These are phyloP conservation scores for Paralinhomoeus sp. DNA, from an alignment of 2,888 invertebrate genomes.

Conservation along the genomic window DNA sequence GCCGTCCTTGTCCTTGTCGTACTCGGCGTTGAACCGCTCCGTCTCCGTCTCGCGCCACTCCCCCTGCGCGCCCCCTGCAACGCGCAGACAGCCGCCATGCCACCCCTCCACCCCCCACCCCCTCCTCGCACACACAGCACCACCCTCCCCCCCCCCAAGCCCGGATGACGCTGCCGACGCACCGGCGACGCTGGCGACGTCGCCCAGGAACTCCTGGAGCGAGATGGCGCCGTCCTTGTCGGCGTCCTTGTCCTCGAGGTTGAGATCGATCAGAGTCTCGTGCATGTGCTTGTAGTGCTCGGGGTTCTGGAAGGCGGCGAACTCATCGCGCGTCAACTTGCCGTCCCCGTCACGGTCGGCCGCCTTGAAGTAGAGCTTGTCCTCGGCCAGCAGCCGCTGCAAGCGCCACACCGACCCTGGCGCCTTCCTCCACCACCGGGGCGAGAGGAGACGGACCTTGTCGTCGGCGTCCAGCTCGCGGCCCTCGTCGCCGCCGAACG, in stretches of 20 bases:
- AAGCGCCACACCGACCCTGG: too few relatives aligned
- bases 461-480: slow-evolving; percentile 21
- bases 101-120: too few relatives aligned
- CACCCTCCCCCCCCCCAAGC: too few relatives aligned
- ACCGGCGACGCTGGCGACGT: slow-evolving; percentile 22
- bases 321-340: slow-evolving; percentile 49
- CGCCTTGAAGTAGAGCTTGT: slow-evolving; percentile 56
- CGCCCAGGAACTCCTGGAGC: slow-evolving; percentile 59
- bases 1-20: slow-evolving; percentile 63
- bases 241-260: slow-evolving; percentile 57
- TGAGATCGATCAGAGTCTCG: slow-evolving; percentile 38
- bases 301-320: slow-evolving; percentile 67
- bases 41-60: slow-evolving; percentile 15
- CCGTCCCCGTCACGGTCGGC: slow-evolving; percentile 67
- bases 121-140: too few relatives aligned
- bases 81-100: too few relatives aligned
- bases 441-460: slow-evolving; percentile 2
- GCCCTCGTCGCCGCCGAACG: slow-evolving; percentile 48
- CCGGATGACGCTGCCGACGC: too few relatives aligned
- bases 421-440: too few relatives aligned
- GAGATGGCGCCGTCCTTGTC: slow-evolving; percentile 60
- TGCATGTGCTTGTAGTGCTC: slow-evolving; percentile 71
- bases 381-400: slow-evolving; percentile 39
- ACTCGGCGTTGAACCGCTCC: slow-evolving; percentile 53
- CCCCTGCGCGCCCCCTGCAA: slow-evolving; percentile 1